Base-by-base conservation (phyloP, 2,113 vertebrate genomes). In the Isichthys henryi region DNA sequence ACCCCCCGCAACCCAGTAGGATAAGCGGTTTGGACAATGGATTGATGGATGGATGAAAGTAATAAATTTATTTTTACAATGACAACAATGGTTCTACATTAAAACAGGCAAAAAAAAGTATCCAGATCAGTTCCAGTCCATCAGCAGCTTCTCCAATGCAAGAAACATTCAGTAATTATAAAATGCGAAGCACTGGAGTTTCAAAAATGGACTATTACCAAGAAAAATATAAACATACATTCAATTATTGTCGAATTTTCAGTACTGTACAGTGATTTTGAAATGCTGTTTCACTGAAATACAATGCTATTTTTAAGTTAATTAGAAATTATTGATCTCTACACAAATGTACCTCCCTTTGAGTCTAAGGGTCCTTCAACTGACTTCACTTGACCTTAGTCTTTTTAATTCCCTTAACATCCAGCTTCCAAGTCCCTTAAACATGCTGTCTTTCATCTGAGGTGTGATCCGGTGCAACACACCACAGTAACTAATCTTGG, bases 301-400 rank as follows among this genome's bases (percentile, higher is more conserved):
- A 39, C 4, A 43, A 43, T 19, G 35, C 74, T 19, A 19, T 43
- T 80, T 43, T n/a, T 39, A 35, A 17, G 31, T 77, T 77, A 19
- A 80, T 80, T 35, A 35, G 15, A 80, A 5, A 43, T 43, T 1
- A 80, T 80, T 35, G 74, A 80, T 19, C 74, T 39, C 5, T 43
- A 39, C n/a, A 11, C 9, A 80, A 43, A 43, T 80, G 35, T 19
- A 80, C 74, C 35, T 70, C 62, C 27, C 62, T 27, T 70, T 70
- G n/a, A 70, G 62, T 70, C 3, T 70, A 70, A 70, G 62, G n/a
- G 74, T 39, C 11, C 83, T 49, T 46, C 83, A 50, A 1, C 5
- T 85, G 43, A 85, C 43, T 85, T 27, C 45, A 85, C 23, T 48
- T 85, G 83, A n/a, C 83, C 83, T 85, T 50, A 80, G 74, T 50